Evolutionary conservation across 2,888 invertebrate species (phyloP), one percentile per base, ranked within the genome.

Genomic region (Rhogogaster chlorosoma): DNA sequence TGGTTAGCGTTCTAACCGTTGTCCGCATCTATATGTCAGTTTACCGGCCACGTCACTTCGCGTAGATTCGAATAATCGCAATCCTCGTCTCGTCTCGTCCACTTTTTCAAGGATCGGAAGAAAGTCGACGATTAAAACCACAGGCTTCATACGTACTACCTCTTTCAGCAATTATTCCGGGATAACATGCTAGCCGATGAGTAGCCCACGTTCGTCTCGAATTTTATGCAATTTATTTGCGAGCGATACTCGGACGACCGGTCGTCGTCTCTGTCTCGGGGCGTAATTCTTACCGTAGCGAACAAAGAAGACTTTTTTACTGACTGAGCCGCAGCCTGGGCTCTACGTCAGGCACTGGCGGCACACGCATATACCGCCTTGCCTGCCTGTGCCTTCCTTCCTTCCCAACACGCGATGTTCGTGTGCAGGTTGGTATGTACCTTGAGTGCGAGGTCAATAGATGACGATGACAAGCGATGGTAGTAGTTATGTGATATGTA

Each of bases 231-330:
- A 61, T 71, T 36, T 64, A 15, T 38, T 53, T 26, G 57, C 32
- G 22, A 80, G 6, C 57, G 80, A 61, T 57, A 61, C 61, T 61
- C 80, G 61, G 61, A 26, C 61, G 53, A 77, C 77, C 77, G 77
- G 49, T 77, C 77, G 49, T 77, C 77, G 77, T 77, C 32, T 45
- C 53, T 77, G 49, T 73, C 42, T 38, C 71, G 32, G 77, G 22
- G 38, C 83, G 64, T 70, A 53, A 67, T 83, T 42, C 45, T 71
- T 67, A 61, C 83, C 57, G 64, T 45, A 29, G 22, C 70, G 83
- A 83, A 83, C 83, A 83, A 83, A 83, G 83, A 83, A 83, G 83
- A 83, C 83, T 70, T 83, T 83, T 83, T 83, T 83, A 83, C 67
- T 45, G 53, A 77, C 67, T 67, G 77, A 49, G 77, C 42, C 12